Evolutionary conservation across 2,113 vertebrate species (phyloP).

Genomic region (Camelus bactrianus): DNA sequence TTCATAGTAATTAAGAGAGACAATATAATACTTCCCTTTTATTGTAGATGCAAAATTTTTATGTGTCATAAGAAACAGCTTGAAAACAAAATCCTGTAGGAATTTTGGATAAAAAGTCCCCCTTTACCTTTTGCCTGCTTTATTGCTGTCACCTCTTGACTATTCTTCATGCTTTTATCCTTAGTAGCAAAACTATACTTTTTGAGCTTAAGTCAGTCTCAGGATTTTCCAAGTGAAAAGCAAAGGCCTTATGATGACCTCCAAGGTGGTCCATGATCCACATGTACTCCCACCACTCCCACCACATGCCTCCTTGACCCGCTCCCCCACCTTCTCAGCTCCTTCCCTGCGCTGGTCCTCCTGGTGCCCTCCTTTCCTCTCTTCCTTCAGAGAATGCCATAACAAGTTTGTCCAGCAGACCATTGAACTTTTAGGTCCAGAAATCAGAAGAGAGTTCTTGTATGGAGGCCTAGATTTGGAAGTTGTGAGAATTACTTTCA

Average conservation of each 20-base stretch:
- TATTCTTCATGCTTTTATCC: background rate
- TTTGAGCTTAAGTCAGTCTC: background rate
- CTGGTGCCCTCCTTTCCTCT: background rate
- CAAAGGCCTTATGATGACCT: background rate
- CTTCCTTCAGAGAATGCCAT: background rate
- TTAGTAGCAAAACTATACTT: background rate
- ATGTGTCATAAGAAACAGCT: background rate
- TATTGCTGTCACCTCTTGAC: background rate
- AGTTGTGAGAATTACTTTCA: background rate
- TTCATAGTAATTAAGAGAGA: background rate
- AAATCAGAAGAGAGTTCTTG: background rate
- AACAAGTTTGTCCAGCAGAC: background rate
- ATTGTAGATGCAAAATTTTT: slow-evolving; percentile 1
- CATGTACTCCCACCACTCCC: accelerated
- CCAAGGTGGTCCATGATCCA: background rate
- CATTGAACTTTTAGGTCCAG: background rate
- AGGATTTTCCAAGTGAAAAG: background rate
- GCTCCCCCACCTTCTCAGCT: too few relatives aligned
- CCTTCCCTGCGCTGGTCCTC: too few relatives aligned
- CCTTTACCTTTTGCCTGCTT: background rate
- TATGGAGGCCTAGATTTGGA: background rate
- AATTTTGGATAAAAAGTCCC: background rate
- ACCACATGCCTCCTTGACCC: background rate
- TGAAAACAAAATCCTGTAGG: background rate
- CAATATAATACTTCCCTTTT: background rate